phyloP scores from a whole-genome alignment of 1,140 invertebrate genomes.

The Ceratina japonica region DNA sequence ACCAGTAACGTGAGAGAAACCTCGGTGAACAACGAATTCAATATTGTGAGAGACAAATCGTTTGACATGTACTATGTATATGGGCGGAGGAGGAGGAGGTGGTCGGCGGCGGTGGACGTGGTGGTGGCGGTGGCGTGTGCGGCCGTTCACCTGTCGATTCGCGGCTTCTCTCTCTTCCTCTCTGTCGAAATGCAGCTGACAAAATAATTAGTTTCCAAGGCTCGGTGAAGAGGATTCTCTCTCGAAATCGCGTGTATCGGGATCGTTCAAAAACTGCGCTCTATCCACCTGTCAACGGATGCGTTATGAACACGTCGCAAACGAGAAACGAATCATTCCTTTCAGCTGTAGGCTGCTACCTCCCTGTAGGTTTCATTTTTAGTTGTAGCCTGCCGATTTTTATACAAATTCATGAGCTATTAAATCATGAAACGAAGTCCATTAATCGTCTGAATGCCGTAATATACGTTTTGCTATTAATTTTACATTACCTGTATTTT shows the following conservation, averaged over 20 bases:
- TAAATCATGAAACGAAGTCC: too few relatives aligned
- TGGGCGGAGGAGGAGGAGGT: constrained; percentile 18
- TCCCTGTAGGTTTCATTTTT: too few relatives aligned
- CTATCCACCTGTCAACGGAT: constrained; percentile 53
- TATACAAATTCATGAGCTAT: background rate
- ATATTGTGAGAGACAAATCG: constrained; percentile 63
- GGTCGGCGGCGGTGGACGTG: too few relatives aligned
- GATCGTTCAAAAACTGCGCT: constrained; percentile 50
- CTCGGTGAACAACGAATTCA: constrained; percentile 57
- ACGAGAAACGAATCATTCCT: too few relatives aligned
- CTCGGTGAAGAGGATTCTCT: constrained; percentile 48
- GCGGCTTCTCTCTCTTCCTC: constrained; percentile 7
- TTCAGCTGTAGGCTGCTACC: too few relatives aligned
- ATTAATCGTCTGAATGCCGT: too few relatives aligned
- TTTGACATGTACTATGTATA: constrained; percentile 52
- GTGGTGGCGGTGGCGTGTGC: constrained; percentile 1
- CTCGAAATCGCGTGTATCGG: constrained; percentile 58
- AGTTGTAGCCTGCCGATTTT: background rate
- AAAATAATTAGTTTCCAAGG: constrained; percentile 66
- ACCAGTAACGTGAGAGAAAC: constrained; percentile 44
- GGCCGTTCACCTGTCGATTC: constrained; percentile 62
- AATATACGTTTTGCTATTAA: too few relatives aligned
- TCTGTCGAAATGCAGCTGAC: constrained; percentile 63
- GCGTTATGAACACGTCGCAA: constrained; percentile 8
- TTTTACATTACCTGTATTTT: too few relatives aligned